These are phyloP conservation scores for Elaeidobius kamerunicus DNA, from an alignment of 2,888 invertebrate genomes.

Conservation along the genomic window DNA sequence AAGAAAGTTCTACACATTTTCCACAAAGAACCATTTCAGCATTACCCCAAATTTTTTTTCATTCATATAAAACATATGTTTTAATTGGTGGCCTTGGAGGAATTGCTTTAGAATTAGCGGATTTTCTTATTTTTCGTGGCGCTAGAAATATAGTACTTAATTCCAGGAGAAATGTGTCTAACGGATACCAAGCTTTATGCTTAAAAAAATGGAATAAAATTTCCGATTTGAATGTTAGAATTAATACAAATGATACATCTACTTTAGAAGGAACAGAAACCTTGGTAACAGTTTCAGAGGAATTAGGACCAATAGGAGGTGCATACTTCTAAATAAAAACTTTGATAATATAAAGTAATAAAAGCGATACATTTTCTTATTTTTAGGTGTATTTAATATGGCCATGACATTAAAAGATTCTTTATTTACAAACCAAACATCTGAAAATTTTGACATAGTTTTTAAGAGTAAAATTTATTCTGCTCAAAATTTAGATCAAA, in stretches of 20 bases:
- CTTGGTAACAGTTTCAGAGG: slow-evolving; percentile 47
- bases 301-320: slow-evolving; percentile 58
- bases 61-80: slow-evolving; percentile 43
- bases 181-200: slow-evolving; percentile 59
- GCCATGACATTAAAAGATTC: slow-evolving; percentile 55
- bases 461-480: slow-evolving; percentile 58
- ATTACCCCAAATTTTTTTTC: slow-evolving; percentile 35
- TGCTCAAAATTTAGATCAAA: slow-evolving; percentile 55
- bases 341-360: background rate
- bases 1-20: slow-evolving; percentile 32
- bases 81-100: slow-evolving; percentile 61
- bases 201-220: slow-evolving; percentile 41
- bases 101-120: slow-evolving; percentile 61
- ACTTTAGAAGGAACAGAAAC: slow-evolving; percentile 47
- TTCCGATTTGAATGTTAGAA: slow-evolving; percentile 44
- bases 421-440: slow-evolving; percentile 54
- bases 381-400: slow-evolving; percentile 36
- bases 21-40: slow-evolving; percentile 31
- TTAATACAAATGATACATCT: slow-evolving; percentile 49
- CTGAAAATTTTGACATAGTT: slow-evolving; percentile 52
- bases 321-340: too few relatives aligned
- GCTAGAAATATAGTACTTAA: slow-evolving; percentile 58
- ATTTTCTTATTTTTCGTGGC: slow-evolving; percentile 59
- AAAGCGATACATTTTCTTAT: too few relatives aligned
- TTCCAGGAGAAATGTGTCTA: slow-evolving; percentile 56